Percentiles rank a stretch among this genome's conserved stretches.
Conservation (phyloP, 2,797 vertebrate genomes). For the Scomberomorus guttatus region DNA sequence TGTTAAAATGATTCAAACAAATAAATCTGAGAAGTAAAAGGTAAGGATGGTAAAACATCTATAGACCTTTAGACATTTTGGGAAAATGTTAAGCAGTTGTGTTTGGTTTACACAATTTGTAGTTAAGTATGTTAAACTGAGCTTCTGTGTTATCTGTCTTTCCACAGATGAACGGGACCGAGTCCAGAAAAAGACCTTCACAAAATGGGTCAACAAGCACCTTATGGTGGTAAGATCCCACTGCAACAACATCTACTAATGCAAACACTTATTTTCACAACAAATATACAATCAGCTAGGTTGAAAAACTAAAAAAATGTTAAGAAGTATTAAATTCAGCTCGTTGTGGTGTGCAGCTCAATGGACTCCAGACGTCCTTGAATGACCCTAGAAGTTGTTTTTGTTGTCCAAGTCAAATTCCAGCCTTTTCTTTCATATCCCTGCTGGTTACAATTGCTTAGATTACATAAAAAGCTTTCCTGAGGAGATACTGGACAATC, state of each 20-base stretch:
- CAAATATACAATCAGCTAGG: neutral
- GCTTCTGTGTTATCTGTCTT: constrained; percentile 44
- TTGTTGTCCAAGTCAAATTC: neutral
- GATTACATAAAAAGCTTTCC: neutral
- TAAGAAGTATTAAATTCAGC: neutral
- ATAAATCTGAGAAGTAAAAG: neutral
- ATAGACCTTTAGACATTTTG: neutral
- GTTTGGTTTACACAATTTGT: neutral
- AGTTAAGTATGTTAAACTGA: neutral
- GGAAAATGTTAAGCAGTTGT: neutral
- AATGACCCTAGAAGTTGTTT: neutral
- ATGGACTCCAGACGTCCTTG: constrained; percentile 8
- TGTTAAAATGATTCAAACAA: neutral
- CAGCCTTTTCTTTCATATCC: neutral
- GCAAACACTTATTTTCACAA: neutral
- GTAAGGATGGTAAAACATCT: neutral
- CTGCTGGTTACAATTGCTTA: constrained; percentile 12
- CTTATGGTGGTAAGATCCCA: constrained; percentile 91
- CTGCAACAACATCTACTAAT: neutral
- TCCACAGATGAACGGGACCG: constrained; percentile 94
- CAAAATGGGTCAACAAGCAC: constrained; percentile 99
- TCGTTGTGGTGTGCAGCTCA: neutral
- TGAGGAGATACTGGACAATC: neutral
- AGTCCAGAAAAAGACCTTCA: constrained; percentile 99
- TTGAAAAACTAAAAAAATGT: neutral